Evolutionary conservation across 2,797 vertebrate genomes (phyloP).

Genomic region (Peromyscus attwateri): DNA sequence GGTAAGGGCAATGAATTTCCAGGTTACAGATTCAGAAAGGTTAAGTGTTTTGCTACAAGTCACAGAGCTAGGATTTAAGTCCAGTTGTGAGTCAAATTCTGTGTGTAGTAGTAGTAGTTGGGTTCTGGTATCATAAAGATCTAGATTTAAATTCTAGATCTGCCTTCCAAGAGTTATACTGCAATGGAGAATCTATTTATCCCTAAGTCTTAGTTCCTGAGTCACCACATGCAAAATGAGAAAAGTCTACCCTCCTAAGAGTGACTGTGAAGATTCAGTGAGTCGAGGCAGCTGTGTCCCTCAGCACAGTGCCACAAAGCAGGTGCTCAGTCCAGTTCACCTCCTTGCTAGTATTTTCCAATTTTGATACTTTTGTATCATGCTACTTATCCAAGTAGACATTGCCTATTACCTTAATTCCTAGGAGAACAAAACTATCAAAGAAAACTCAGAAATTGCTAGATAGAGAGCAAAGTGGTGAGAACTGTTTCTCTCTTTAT

Average conservation of each 20-base stretch:
- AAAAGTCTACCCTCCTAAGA: background rate
- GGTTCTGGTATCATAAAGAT: background rate
- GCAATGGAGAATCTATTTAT: background rate
- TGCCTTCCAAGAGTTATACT: background rate
- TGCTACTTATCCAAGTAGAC: background rate
- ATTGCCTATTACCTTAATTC: background rate
- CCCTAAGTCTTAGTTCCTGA: background rate
- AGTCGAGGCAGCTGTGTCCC: background rate
- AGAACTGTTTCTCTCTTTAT: background rate
- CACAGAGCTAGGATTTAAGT: background rate
- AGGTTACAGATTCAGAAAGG: background rate
- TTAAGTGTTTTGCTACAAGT: background rate
- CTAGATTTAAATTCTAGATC: slow-evolving; percentile 21
- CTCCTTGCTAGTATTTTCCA: background rate
- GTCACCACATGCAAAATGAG: background rate
- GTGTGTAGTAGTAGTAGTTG: background rate
- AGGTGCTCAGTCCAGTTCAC: background rate
- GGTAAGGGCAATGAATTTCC: background rate
- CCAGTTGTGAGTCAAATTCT: background rate
- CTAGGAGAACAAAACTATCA: slow-evolving; percentile 33
- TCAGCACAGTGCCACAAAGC: background rate
- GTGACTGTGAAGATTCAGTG: background rate
- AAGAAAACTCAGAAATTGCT: slow-evolving; percentile 52
- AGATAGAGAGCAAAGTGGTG: background rate
- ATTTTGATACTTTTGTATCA: background rate